Conservation (phyloP, 2,113 vertebrate species). For the Toxotes chatareus region DNA sequence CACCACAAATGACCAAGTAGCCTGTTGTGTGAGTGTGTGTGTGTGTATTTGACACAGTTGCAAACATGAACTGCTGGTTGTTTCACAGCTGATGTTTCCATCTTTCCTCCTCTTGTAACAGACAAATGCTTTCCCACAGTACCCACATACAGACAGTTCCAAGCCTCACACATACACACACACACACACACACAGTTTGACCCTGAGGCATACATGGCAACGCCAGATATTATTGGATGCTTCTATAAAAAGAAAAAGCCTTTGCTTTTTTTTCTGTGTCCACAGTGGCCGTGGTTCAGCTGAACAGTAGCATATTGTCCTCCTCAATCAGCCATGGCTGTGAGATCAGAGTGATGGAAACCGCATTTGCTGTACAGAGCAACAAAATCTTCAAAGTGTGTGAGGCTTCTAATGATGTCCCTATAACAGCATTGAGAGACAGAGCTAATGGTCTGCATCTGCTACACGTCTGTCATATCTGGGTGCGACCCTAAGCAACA, state of each 20-base stretch:
- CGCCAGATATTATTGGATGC: slow-evolving; percentile 76
- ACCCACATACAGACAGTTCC: slow-evolving; percentile 33
- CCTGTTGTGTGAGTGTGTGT: background rate
- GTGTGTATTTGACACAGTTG: slow-evolving; percentile 6
- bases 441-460: slow-evolving; percentile 62
- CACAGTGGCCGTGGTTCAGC: slow-evolving; percentile 50
- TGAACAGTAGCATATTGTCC: slow-evolving; percentile 71
- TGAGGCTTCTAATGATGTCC: slow-evolving; percentile 63
- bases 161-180: slow-evolving; percentile 14
- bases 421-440: slow-evolving; percentile 44
- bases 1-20: slow-evolving; percentile 46
- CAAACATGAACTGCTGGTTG: slow-evolving; percentile 44
- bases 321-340: slow-evolving; percentile 56
- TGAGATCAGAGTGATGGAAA: slow-evolving; percentile 64
- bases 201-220: slow-evolving; percentile 74
- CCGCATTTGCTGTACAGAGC: slow-evolving; percentile 51
- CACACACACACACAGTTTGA: slow-evolving; percentile 29
- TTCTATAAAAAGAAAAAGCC: slow-evolving; percentile 76
- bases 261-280: slow-evolving; percentile 54
- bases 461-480: slow-evolving; percentile 39
- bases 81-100: slow-evolving; percentile 63
- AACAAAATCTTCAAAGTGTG: slow-evolving; percentile 66
- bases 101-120: slow-evolving; percentile 46
- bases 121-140: slow-evolving; percentile 62
- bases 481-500: slow-evolving; percentile 28